These are phyloP conservation scores for Anas capensis DNA, from an alignment of 2,797 vertebrate species.

Conservation along the genomic window DNA sequence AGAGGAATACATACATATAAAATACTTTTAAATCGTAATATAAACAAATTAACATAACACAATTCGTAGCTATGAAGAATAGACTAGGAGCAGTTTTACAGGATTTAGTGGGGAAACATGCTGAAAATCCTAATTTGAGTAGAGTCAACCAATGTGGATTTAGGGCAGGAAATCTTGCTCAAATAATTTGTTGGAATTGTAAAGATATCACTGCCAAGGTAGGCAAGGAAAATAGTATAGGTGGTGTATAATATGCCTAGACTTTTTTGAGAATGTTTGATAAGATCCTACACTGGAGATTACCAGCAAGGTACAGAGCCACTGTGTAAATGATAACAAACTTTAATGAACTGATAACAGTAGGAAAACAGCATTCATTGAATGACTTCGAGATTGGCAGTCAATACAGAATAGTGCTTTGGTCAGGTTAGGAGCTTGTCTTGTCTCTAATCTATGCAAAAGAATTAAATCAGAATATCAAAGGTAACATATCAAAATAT, in stretches of 20 bases:
- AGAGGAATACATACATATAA: constrained; percentile 52
- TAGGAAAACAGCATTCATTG: constrained; percentile 9
- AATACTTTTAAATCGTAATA: constrained; percentile 11
- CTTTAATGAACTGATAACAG: constrained; percentile 73
- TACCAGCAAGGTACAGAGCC: constrained; percentile 57
- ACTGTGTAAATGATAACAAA: constrained; percentile 55
- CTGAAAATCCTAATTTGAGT: constrained; percentile 55
- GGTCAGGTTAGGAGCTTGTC: constrained; percentile 58
- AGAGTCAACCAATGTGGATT: constrained; percentile 29
- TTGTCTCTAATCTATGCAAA: constrained; percentile 68
- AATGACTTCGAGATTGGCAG: constrained; percentile 37
- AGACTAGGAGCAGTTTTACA: constrained; percentile 48
- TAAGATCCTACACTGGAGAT: constrained; percentile 57
- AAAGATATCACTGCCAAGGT: constrained; percentile 55
- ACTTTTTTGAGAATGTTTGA: constrained; percentile 45
- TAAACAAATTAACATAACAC: constrained; percentile 67
- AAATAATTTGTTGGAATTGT: constrained; percentile 67
- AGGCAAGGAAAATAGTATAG: constrained; percentile 58
- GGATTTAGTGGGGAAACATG: constrained; percentile 68
- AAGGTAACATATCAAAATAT: constrained; percentile 39
- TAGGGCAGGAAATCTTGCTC: constrained; percentile 36
- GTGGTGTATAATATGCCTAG: not conserved
- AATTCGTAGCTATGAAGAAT: not conserved
- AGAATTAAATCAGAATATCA: constrained; percentile 65
- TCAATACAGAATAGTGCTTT: not conserved